Evolutionary conservation across 2,797 vertebrate species (phyloP).

Genomic region (Neolamprologus multifasciatus): DNA sequence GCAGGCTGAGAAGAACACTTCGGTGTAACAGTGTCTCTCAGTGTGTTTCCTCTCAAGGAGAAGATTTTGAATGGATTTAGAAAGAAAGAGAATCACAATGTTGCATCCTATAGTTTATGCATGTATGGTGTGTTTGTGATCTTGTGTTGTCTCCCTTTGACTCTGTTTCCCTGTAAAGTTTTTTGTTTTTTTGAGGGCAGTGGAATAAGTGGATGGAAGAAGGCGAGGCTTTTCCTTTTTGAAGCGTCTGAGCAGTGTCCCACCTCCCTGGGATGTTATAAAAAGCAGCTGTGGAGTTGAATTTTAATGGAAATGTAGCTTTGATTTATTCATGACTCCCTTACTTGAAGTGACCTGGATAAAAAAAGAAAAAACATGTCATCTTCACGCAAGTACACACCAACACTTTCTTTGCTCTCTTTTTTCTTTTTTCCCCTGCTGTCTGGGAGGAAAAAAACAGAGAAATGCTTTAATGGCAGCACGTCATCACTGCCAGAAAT

Average conservation of each 20-base stretch:
- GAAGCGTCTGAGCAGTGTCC: constrained; percentile 17
- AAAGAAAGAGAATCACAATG: not conserved
- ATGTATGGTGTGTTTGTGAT: not conserved
- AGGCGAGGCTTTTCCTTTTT: constrained; percentile 20
- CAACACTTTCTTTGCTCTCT: not conserved
- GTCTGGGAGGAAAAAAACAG: not conserved
- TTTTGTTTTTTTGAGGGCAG: not conserved
- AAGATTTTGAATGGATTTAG: not conserved
- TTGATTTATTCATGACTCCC: constrained; percentile 64
- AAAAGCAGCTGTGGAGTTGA: constrained; percentile 43
- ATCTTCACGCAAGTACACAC: not conserved
- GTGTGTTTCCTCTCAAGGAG: not conserved
- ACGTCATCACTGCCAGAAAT: not conserved
- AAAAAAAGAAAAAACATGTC: not conserved
- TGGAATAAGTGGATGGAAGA: not conserved
- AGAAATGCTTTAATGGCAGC: not conserved
- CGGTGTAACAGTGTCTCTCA: not conserved
- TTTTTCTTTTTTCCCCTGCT: not conserved
- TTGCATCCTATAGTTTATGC: not conserved
- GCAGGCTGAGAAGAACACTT: not conserved
- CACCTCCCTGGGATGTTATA: constrained; percentile 17
- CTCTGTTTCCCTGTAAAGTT: not conserved
- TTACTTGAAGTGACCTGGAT: constrained; percentile 47
- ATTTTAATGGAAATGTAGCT: constrained; percentile 61
- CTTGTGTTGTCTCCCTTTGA: not conserved